Evolutionary conservation across 2,113 vertebrate genomes (phyloP).

Genomic region (Vombatus ursinus): DNA sequence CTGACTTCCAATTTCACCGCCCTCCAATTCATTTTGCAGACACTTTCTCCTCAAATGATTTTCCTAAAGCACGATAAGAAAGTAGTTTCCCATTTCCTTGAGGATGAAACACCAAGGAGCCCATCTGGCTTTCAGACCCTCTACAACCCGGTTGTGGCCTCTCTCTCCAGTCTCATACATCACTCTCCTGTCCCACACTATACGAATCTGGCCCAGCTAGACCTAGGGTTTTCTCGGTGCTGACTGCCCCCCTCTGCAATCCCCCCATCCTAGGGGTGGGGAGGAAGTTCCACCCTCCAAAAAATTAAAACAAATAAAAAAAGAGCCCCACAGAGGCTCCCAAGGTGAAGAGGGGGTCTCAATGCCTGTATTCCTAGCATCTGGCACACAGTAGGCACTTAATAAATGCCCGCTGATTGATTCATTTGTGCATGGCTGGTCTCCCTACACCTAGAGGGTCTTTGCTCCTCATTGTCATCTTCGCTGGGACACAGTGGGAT

Average conservation of each 20-base stretch:
- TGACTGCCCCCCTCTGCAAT: neutral
- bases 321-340: too few relatives aligned
- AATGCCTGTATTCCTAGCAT: neutral
- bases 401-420: neutral
- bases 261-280: too few relatives aligned
- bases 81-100: neutral
- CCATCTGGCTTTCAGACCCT: neutral
- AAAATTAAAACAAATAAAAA: too few relatives aligned
- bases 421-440: accelerated
- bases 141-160: too few relatives aligned
- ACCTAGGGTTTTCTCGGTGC: neutral
- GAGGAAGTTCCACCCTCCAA: neutral
- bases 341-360: neutral
- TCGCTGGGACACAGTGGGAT: too few relatives aligned
- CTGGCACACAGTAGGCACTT: neutral
- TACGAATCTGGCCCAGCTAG: neutral
- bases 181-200: neutral
- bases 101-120: neutral
- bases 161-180: neutral
- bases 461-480: too few relatives aligned
- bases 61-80: neutral
- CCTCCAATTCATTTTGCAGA: neutral
- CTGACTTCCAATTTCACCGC: neutral
- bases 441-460: neutral
- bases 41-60: neutral